Conservation (phyloP, 2,888 invertebrate genomes). For the Octonoba sinensis region DNA sequence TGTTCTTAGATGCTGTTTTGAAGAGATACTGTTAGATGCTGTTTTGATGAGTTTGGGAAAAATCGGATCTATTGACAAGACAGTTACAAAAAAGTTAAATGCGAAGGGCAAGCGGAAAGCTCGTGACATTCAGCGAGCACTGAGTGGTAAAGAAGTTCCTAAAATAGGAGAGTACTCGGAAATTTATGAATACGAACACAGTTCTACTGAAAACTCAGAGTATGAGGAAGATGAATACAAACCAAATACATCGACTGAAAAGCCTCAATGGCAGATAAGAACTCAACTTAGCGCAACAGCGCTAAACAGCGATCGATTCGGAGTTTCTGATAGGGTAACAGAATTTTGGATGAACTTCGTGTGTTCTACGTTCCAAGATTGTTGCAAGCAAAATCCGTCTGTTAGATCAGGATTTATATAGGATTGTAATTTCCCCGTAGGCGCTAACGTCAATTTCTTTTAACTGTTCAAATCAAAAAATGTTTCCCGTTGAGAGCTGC, state of each 20-base stretch:
- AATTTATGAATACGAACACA: conserved; percentile 8
- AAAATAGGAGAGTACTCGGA: conserved; percentile 6
- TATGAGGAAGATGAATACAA: conserved; percentile 23
- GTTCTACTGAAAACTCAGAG: conserved; percentile 6
- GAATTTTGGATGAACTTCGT: conserved; percentile 1
- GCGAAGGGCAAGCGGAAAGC: no score
- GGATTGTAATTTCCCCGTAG: no score
- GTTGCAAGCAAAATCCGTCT: no score
- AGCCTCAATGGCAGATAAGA: conserved; percentile 16
- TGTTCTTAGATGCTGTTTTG: no score
- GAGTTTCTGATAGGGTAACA: conserved; percentile 3
- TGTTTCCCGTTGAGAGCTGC: no score
- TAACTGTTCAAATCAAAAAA: no score
- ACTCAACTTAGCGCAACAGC: background rate
- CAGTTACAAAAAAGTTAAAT: conserved; percentile 2
- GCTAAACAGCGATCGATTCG: background rate
- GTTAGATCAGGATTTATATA: no score
- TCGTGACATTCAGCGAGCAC: no score
- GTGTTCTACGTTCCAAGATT: no score
- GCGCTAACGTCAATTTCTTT: no score
- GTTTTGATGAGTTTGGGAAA: conserved; percentile 9
- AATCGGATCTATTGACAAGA: conserved; percentile 14
- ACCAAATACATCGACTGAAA: conserved; percentile 25
- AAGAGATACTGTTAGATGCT: no score
- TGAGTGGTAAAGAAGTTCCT: no score